These are phyloP conservation scores for Aselliscus stoliczkanus DNA, from an alignment of 2,797 vertebrate species.

Conservation along the genomic window DNA sequence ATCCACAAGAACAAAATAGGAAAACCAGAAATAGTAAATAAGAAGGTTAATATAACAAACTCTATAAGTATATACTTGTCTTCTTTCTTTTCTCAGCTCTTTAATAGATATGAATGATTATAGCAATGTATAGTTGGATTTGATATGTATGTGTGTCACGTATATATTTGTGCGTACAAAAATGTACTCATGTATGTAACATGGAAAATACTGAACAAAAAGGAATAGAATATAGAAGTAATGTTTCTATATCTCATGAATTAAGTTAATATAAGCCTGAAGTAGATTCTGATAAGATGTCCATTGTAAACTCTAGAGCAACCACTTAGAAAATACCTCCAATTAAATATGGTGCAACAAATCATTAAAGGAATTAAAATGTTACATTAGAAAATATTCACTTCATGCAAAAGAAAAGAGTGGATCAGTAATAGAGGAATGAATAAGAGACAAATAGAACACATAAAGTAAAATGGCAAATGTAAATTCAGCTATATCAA, in stretches of 20 bases:
- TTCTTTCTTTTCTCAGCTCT: neutral
- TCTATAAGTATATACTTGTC: neutral
- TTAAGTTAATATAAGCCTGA: neutral
- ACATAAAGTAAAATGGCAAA: neutral
- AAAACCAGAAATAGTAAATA: neutral
- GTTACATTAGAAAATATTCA: neutral
- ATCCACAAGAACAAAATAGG: neutral
- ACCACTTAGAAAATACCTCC: neutral
- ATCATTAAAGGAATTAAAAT: neutral
- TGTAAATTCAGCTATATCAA: neutral
- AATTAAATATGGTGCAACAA: neutral
- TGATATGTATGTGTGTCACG: neutral
- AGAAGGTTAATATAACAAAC: neutral
- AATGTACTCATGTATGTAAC: neutral
- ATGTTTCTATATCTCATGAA: neutral
- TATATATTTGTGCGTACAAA: neutral
- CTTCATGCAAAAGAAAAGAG: neutral
- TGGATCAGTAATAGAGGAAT: neutral
- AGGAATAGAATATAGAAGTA: neutral
- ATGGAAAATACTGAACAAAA: neutral
- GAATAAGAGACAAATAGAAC: neutral
- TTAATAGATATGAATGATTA: neutral
- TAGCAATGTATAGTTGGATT: neutral
- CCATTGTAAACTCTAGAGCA: neutral
- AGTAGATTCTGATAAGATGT: neutral